Conservation (phyloP, 1,140 invertebrate species). For the Brachionus angularis region DNA sequence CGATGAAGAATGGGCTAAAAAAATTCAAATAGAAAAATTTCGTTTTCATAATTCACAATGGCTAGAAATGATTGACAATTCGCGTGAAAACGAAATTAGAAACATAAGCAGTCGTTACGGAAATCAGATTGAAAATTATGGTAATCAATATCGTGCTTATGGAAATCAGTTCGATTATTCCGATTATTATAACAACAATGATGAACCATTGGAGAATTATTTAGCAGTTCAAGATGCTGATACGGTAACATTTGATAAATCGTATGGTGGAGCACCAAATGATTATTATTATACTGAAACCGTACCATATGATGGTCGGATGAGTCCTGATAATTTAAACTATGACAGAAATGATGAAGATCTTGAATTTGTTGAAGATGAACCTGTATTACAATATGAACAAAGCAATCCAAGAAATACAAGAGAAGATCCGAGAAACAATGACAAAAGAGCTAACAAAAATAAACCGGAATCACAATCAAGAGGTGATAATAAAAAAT, state of each 20-base stretch:
- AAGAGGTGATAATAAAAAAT: neutral
- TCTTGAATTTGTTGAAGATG: constrained; percentile 28
- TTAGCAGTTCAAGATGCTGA: constrained; percentile 15
- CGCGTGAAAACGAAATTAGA: constrained; percentile 9
- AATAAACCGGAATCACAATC: no score
- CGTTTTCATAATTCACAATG: constrained; percentile 93
- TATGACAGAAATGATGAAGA: constrained; percentile 19
- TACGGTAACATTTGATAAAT: neutral
- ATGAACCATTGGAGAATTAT: constrained; percentile 21
- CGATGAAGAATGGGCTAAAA: constrained; percentile 80
- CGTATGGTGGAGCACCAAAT: neutral
- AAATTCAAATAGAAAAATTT: constrained; percentile 90
- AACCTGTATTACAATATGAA: neutral
- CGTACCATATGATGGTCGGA: constrained; percentile 14
- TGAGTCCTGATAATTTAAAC: constrained; percentile 14
- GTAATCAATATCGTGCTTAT: no score
- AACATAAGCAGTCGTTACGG: neutral
- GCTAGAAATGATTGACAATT: constrained; percentile 80
- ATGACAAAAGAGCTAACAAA: no score
- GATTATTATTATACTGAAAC: constrained; percentile 30
- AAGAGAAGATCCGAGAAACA: neutral
- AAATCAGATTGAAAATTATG: no score
- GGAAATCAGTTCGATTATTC: neutral
- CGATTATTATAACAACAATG: neutral
- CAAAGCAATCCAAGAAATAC: constrained; percentile 12